Base-by-base conservation (phyloP, 2,888 invertebrate genomes). In the Caenorhabditis zanzibari region DNA sequence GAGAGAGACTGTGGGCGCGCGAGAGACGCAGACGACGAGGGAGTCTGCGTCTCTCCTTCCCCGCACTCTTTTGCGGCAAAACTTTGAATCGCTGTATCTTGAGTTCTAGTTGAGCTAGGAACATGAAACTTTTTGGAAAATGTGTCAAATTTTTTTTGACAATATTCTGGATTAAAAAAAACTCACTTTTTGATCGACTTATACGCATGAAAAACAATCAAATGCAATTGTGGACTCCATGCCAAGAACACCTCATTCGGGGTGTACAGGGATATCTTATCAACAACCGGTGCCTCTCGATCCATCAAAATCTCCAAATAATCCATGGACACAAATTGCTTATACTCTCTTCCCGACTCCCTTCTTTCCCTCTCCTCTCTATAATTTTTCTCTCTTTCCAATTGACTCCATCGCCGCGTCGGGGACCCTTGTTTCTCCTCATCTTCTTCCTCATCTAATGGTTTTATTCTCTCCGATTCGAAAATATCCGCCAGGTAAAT, bases 151-250 rank as follows among this genome's bases (percentile, higher is more conserved):
- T n/a, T n/a, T n/a, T n/a, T n/a, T n/a, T n/a, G n/a, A n/a, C n/a
- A 47, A 7, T 44, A 16, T n/a, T n/a, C n/a, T n/a, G n/a, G 16
- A 2, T 44, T 5, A 5, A 14, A 26, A 12, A 54, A 54, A 7
- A 10, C 58, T 54, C 14, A 75, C 77, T 52, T 52, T 52, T 80
- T 71, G 1, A 77, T 22, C 0, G 74, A 73, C 26, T 76, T 41
- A 16, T 41, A 75, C 0, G 82, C 58, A 47, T 87, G 84, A 14
- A 79, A 72, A 2, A 81, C 9, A n/a, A 87, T 74, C 5, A 83
- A 16, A 72, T 88, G 88, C 14, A 88, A 58, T 22, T 85, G 74
- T 2, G 88, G 87, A n/a, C 85, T 86, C 88, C 88, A 88, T 10
- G 82, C 71, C 28, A 85, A 12, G 38, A 66, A 87, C n/a, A 87